These are phyloP conservation scores for Bovichtus diacanthus DNA, from an alignment of 2,797 vertebrate species.

Conservation along the genomic window DNA sequence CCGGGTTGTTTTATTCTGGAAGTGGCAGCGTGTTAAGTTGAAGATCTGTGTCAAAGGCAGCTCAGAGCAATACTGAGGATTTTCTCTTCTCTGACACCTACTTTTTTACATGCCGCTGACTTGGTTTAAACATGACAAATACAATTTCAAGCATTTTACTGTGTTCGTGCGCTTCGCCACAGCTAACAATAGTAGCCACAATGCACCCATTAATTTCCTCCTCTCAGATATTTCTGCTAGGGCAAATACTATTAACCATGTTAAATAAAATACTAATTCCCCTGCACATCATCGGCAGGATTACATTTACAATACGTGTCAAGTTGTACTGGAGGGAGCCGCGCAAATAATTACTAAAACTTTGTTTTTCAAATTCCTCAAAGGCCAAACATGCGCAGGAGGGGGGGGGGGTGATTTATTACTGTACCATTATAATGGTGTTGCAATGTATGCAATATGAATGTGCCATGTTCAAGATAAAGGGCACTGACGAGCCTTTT, in stretches of 20 bases:
- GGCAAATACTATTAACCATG: constrained; percentile 66
- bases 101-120: constrained; percentile 50
- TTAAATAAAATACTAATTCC: constrained; percentile 66
- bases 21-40: constrained; percentile 70
- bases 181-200: constrained; percentile 71
- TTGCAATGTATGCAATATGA: constrained; percentile 58
- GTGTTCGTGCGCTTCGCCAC: constrained; percentile 43
- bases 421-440: constrained; percentile 54
- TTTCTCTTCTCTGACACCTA: constrained; percentile 73
- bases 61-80: constrained; percentile 70
- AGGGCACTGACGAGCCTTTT: constrained; percentile 54
- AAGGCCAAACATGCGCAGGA: constrained; percentile 56
- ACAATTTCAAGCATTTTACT: constrained; percentile 72
- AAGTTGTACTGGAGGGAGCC: constrained; percentile 58
- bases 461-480: constrained; percentile 44
- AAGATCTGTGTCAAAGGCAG: constrained; percentile 78
- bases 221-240: constrained; percentile 49
- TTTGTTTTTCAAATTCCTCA: constrained; percentile 62
- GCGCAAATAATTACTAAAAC: constrained; percentile 69
- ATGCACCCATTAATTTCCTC: constrained; percentile 67
- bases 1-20: constrained; percentile 67
- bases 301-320: constrained; percentile 74
- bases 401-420: constrained; percentile 51
- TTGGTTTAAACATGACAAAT: constrained; percentile 77
- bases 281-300: constrained; percentile 63